Evolutionary conservation across 2,888 invertebrate species (phyloP), one percentile per base, ranked within the genome.

Genomic region (Ormyrus nitidulus): DNA sequence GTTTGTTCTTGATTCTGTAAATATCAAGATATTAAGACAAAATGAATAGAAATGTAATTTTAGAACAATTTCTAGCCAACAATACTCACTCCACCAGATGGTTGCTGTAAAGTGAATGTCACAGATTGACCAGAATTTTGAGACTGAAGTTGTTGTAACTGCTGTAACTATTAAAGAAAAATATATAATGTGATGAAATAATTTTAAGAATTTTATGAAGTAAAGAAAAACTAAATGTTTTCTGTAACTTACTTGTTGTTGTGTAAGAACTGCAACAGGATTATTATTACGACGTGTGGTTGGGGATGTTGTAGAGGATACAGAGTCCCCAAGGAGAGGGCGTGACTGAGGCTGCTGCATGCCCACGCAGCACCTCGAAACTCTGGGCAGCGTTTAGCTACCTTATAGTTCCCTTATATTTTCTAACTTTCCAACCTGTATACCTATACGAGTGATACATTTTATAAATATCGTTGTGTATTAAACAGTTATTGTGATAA

Each of bases 341-440:
- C 90, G 90, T 88, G 90, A 89, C 90, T 90, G 90, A 89, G 90
- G 90, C 89, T 90, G 90, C 90, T 90, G 90, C 90, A 90, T 90
- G 89, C 90, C 90, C 90, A 90, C 89, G 90, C 90, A 90, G 90
- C 90, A 88, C 90, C 90, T 89, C 90, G 87, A 86, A 88, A 89
- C 89, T 88, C 87, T 86, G 88, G 90, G 90, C 86, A 90, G 90
- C 90, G 86, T 70, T 86, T 86, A 88, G 90, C 90, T 89, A 90
- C 90, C 90, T 88, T 88, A 88, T 85, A 84, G 84, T 84, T 80
- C 83, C 81, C 79, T 82, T 83, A 66, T 79, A 78, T 64, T 73
- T 80, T 56, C 72, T 51, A 81, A 74, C 62, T 70, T 77, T 70
- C 56, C 71, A 72, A 79, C 71, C 69, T 68, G 49, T 79, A 75